Percentiles rank a stretch among this genome's conserved stretches.
phyloP scores from a whole-genome alignment of 2,113 vertebrate species.

The Pseudonaja textilis region DNA sequence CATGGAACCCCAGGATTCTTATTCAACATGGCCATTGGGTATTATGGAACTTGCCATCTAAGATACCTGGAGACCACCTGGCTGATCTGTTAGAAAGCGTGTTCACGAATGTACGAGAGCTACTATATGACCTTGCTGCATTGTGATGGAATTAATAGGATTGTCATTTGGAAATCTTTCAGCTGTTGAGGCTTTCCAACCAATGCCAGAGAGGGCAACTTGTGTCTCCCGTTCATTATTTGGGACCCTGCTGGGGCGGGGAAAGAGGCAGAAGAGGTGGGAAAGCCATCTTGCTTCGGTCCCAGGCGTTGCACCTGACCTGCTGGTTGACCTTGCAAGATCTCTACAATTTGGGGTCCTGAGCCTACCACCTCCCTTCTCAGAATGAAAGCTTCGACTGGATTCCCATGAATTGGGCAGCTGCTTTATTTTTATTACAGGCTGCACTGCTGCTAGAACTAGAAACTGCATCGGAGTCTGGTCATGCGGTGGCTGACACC shows the following conservation, averaged over 20 bases:
- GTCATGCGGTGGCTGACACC: not conserved
- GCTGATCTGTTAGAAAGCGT: not conserved
- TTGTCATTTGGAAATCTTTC: not conserved
- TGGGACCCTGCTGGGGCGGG: not conserved
- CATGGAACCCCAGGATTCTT: not conserved
- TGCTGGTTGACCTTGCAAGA: constrained; percentile 26
- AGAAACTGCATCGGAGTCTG: not conserved
- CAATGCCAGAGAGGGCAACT: not conserved
- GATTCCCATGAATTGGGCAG: not conserved
- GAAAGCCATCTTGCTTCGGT: not conserved
- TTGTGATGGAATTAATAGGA: constrained; percentile 12
- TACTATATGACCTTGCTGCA: constrained; percentile 11
- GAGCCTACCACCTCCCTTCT: not conserved
- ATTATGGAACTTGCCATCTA: not conserved
- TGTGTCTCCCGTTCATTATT: not conserved
- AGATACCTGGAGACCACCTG: not conserved
- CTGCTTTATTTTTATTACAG: not conserved
- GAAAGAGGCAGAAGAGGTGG: not conserved
- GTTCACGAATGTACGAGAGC: not conserved
- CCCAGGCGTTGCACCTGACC: not conserved
- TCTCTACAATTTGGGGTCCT: not conserved
- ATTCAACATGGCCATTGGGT: not conserved
- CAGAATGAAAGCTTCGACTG: not conserved
- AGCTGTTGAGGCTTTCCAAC: not conserved
- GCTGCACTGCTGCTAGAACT: not conserved